Conservation (phyloP, 2,797 vertebrate species). For the Sebastes cheni region DNA sequence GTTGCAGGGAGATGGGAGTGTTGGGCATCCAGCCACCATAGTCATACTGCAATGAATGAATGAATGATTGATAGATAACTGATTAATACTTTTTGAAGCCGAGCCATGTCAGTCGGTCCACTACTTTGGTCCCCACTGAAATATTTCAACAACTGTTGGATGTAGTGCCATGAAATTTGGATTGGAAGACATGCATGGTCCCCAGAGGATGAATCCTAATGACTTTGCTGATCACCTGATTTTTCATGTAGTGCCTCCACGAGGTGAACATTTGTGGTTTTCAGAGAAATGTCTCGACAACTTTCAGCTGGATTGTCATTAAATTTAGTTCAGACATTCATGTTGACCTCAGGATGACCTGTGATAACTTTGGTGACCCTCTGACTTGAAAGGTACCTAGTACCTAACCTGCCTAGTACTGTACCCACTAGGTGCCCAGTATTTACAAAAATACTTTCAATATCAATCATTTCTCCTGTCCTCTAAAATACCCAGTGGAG, state of each 20-base stretch:
- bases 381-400: neutral
- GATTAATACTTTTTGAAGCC: neutral
- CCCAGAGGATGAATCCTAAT: neutral
- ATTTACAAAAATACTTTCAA: too few species aligned
- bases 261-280: neutral
- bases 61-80: neutral
- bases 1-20: slow-evolving; percentile 52
- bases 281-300: neutral
- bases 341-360: neutral
- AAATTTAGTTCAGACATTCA: neutral
- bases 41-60: slow-evolving; percentile 56
- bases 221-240: neutral
- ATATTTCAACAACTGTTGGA: neutral
- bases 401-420: too few species aligned
- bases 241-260: neutral
- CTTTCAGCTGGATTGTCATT: neutral
- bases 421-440: too few species aligned
- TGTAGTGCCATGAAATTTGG: neutral
- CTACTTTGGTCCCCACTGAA: too few species aligned
- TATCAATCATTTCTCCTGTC: too few species aligned
- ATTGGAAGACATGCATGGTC: neutral
- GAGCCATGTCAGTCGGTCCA: too few species aligned
- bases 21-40: slow-evolving; percentile 70
- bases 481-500: too few species aligned
- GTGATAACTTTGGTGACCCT: neutral